These are phyloP conservation scores for Orchesellides sinensis DNA, from an alignment of 2,888 invertebrate genomes.

Conservation along the genomic window DNA sequence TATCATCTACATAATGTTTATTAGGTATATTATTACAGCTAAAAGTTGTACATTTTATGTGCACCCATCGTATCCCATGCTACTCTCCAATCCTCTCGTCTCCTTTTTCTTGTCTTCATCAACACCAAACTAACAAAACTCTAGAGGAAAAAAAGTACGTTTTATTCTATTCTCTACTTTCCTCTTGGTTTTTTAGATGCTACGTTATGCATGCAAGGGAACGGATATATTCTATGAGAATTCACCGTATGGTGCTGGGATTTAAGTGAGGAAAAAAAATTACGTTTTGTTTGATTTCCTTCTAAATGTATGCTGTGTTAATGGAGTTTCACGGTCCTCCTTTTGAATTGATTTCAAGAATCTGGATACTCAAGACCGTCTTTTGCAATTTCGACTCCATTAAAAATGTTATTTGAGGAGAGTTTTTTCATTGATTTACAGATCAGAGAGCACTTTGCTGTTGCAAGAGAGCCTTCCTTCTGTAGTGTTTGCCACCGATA, in stretches of 20 bases:
- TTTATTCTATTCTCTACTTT: background rate
- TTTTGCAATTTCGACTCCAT: conserved; percentile 75
- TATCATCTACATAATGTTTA: too few relatives aligned
- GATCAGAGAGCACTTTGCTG: conserved; percentile 73
- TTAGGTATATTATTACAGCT: conserved; percentile 10
- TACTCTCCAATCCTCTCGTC: background rate
- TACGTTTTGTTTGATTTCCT: conserved; percentile 75
- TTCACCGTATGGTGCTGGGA: conserved; percentile 44
- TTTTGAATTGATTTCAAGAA: conserved; percentile 74
- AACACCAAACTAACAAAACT: background rate
- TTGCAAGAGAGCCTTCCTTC: conserved; percentile 47
- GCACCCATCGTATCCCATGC: conserved; percentile 6
- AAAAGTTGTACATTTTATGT: conserved; percentile 10
- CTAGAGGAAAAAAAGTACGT: background rate
- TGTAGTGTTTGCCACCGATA: background rate
- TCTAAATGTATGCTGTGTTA: conserved; percentile 75
- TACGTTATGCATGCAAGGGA: conserved; percentile 6
- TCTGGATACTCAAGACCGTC: conserved; percentile 70
- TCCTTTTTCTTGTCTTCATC: background rate
- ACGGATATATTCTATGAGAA: conserved; percentile 44
- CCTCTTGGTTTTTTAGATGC: background rate
- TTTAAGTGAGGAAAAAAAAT: conserved; percentile 69
- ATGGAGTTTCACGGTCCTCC: conserved; percentile 74
- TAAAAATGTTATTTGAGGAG: conserved; percentile 75
- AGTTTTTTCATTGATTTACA: conserved; percentile 75